Evolutionary conservation across 2,888 invertebrate species (phyloP).

Genomic region (Pammene aurita): DNA sequence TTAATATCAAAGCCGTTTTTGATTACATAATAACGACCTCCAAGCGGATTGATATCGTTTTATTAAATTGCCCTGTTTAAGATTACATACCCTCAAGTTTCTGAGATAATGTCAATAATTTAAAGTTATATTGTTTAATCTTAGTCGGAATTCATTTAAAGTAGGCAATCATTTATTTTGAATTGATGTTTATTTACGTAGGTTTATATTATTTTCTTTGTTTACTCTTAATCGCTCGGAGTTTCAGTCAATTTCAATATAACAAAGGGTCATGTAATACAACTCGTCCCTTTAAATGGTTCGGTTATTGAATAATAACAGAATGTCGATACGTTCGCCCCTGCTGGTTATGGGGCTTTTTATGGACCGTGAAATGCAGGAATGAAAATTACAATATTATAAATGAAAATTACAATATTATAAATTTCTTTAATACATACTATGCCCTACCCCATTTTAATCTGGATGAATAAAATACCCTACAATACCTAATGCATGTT

Average conservation of each 20-base stretch:
- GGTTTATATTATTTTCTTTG: conserved; percentile 35
- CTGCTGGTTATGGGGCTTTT: conserved; percentile 65
- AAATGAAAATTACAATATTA: conserved; percentile 54
- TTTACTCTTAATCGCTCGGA: conserved; percentile 51
- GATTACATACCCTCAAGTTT: conserved; percentile 24
- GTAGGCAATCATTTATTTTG: conserved; percentile 9
- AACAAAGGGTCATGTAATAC: conserved; percentile 68
- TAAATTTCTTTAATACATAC: conserved; percentile 41
- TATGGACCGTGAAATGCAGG: conserved; percentile 71
- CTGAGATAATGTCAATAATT: conserved; percentile 34
- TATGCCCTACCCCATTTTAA: neutral
- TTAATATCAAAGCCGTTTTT: conserved; percentile 69
- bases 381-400: conserved; percentile 58
- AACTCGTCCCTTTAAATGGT: conserved; percentile 62
- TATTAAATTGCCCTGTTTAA: conserved; percentile 47
- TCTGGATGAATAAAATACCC: neutral
- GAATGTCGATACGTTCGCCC: conserved; percentile 61
- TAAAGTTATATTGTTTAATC: conserved; percentile 29
- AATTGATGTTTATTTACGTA: conserved; percentile 17
- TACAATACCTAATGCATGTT: neutral
- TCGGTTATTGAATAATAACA: conserved; percentile 72
- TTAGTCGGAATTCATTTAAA: conserved; percentile 15
- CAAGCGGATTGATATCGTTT: conserved; percentile 51
- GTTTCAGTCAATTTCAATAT: conserved; percentile 69
- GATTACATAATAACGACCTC: conserved; percentile 66